phyloP scores from a whole-genome alignment of 2,113 vertebrate genomes.

The Pterocles orientalis region DNA sequence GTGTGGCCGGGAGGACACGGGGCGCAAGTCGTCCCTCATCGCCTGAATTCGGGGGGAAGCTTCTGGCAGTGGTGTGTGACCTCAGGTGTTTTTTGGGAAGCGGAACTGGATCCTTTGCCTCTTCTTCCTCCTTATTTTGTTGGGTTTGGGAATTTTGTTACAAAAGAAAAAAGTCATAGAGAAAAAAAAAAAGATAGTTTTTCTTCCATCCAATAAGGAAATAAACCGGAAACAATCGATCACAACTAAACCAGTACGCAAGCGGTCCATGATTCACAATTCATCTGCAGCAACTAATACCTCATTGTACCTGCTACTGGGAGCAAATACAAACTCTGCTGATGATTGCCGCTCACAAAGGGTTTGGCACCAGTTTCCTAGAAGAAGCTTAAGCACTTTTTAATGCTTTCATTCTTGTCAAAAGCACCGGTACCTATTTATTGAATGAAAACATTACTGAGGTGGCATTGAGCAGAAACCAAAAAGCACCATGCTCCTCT shows the following conservation, averaged over 20 bases:
- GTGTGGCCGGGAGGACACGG: slow-evolving; percentile 83
- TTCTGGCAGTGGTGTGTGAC: slow-evolving; percentile 47
- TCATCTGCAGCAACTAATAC: slow-evolving; percentile 64
- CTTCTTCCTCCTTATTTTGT: slow-evolving; percentile 59
- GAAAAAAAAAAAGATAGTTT: not conserved
- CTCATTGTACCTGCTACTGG: slow-evolving; percentile 42
- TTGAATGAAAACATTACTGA: slow-evolving; percentile 52
- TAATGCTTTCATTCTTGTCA: slow-evolving; percentile 46
- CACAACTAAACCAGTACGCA: slow-evolving; percentile 20
- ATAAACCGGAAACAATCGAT: slow-evolving; percentile 12
- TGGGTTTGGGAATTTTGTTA: slow-evolving; percentile 48
- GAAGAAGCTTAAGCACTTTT: slow-evolving; percentile 54
- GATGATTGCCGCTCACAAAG: not conserved
- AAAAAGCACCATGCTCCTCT: slow-evolving; percentile 48
- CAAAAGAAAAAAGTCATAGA: not conserved
- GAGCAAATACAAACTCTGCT: slow-evolving; percentile 49
- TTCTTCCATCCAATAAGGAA: slow-evolving; percentile 30
- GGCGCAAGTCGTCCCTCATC: slow-evolving; percentile 76
- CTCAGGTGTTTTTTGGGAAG: slow-evolving; percentile 45
- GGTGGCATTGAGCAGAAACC: slow-evolving; percentile 45
- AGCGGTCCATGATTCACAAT: slow-evolving; percentile 50
- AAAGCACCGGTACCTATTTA: slow-evolving; percentile 60
- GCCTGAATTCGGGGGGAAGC: slow-evolving; percentile 34
- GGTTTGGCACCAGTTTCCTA: slow-evolving; percentile 31
- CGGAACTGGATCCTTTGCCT: slow-evolving; percentile 41